These are phyloP conservation scores for Orius laevigatus DNA, from an alignment of 1,140 invertebrate genomes.

Conservation along the genomic window DNA sequence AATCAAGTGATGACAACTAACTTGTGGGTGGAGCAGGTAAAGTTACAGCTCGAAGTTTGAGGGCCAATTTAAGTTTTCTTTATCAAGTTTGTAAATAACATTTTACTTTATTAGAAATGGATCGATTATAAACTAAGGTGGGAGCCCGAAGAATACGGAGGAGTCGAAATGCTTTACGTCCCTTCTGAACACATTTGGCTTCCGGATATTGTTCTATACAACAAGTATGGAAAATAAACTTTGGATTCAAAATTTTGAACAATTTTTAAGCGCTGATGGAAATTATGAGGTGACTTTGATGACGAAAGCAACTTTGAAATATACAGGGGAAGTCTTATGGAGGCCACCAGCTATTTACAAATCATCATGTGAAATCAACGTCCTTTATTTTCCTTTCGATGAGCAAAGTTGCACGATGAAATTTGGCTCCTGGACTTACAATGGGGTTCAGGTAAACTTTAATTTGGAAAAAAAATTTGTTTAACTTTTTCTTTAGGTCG, in stretches of 20 bases:
- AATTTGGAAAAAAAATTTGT: background rate
- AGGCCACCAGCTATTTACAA: constrained; percentile 98
- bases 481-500: constrained; percentile 42
- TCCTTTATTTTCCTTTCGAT: constrained; percentile 92
- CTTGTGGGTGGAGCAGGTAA: constrained; percentile 81
- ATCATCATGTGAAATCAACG: constrained; percentile 88
- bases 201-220: constrained; percentile 76
- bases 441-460: constrained; percentile 57
- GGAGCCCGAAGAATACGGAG: constrained; percentile 86
- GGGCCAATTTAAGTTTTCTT: constrained; percentile 5
- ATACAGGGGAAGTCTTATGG: constrained; percentile 84
- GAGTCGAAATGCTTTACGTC: constrained; percentile 80
- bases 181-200: constrained; percentile 87
- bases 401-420: constrained; percentile 89
- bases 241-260: background rate
- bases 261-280: constrained; percentile 60
- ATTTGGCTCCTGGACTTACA: constrained; percentile 93
- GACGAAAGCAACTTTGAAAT: constrained; percentile 86
- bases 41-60: constrained; percentile 1
- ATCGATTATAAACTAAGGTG: constrained; percentile 82
- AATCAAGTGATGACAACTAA: constrained; percentile 95
- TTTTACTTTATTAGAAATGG: constrained; percentile 63
- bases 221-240: constrained; percentile 47
- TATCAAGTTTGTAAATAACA: constrained; percentile 13
- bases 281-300: constrained; percentile 95